Evolutionary conservation across 2,888 invertebrate genomes (phyloP), one percentile per base, ranked within the genome.

Genomic region (Brachynemurus nebulosus): DNA sequence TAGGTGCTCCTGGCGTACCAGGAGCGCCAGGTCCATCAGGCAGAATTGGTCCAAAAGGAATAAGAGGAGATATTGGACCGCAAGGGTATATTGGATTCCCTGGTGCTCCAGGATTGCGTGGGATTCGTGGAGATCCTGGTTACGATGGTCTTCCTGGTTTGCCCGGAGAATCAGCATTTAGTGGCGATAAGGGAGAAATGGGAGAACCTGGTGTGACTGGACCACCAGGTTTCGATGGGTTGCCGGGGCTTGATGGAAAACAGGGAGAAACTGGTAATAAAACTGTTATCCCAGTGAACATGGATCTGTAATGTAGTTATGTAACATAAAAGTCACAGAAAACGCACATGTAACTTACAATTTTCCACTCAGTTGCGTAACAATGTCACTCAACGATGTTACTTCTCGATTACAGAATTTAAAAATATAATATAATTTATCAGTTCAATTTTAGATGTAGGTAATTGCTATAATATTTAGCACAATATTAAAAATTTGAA

Each of bases 181-280:
- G 70, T 49, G 80, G 80, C 2, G 65, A 68, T 46, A 73, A 75
- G 58, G 82, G 82, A 27, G 76, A 78, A 16, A 25, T 36, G 3
- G 80, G 80, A 43, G 64, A 65, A 23, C 50, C 58, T 12, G 78
- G 77, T 8, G 47, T 49, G 18, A 53, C 54, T 45, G 77, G 77
- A 14, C 58, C 55, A 37, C 60, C 61, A 37, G 79, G 79, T 11
- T 48, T 59, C 14, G 53, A 65, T 34, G 85, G 84, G 40, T 57
- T 59, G 38, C 60, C 61, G 44, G 83, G 78, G 50, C 57, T 61
- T n/a, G 57, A 57, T 39, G 86, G 86, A 21, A 53, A 62, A 2
- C 67, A 64, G 48, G 86, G 80, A 42, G 54, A 57, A 42, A 51
- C 48, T 35, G 72, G 37, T 30, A 30, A 2, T 12, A 27, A n/a